Evolutionary conservation across 1,140 invertebrate genomes (phyloP).

Genomic region (Drosophila saltans): DNA sequence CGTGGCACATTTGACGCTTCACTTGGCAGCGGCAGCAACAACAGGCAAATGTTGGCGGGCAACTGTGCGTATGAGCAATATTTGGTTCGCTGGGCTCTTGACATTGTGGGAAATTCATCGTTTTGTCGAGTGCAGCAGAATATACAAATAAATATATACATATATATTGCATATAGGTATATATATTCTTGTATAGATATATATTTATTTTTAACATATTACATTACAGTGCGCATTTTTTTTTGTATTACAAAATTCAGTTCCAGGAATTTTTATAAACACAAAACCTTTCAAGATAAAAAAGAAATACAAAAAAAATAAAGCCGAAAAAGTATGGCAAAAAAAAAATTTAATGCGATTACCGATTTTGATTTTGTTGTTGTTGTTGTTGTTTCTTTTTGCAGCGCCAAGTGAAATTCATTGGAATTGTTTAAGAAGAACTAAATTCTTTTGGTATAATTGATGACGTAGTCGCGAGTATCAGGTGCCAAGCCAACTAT

Average conservation of each 20-base stretch:
- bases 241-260: constrained; percentile 62
- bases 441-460: constrained; percentile 15
- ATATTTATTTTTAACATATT: constrained; percentile 40
- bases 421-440: neutral
- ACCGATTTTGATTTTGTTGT: constrained; percentile 10
- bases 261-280: constrained; percentile 59
- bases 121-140: constrained; percentile 70
- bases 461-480: constrained; percentile 15
- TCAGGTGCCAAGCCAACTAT: constrained; percentile 2
- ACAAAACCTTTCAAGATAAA: neutral
- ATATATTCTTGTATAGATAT: neutral
- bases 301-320: neutral
- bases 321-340: neutral
- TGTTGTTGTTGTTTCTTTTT: constrained; percentile 21
- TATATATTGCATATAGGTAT: neutral
- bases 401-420: constrained; percentile 39
- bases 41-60: constrained; percentile 3
- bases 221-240: constrained; percentile 51
- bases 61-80: constrained; percentile 72
- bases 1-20: constrained; percentile 26
- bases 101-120: constrained; percentile 73
- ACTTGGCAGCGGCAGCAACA: constrained; percentile 15
- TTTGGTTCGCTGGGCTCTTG: constrained; percentile 48
- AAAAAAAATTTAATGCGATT: constrained; percentile 8
- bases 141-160: constrained; percentile 1